A percentile compares a stretch with the other conserved stretches of the same genome.
Evolutionary conservation across 2,113 vertebrate genomes (phyloP).

Genomic region (Ibidorhyncha struthersii): DNA sequence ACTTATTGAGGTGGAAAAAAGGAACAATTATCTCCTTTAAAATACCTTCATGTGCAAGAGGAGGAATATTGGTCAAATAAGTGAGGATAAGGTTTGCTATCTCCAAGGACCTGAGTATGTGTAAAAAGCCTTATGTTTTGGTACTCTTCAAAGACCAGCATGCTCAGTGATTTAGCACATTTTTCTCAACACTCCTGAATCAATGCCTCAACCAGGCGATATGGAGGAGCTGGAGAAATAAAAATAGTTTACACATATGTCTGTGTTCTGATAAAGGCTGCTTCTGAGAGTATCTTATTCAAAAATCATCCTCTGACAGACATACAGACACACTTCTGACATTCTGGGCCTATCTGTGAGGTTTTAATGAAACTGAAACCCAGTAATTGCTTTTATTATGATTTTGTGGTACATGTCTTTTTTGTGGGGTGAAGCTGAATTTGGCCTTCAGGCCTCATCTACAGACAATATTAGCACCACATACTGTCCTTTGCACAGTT

Average conservation of each 20-base stretch:
- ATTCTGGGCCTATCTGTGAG: not conserved
- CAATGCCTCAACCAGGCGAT: not conserved
- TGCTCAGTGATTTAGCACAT: not conserved
- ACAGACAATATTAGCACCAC: not conserved
- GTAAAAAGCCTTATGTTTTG: not conserved
- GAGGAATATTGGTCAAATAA: not conserved
- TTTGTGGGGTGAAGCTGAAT: not conserved
- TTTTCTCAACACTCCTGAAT: not conserved
- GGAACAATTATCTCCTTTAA: not conserved
- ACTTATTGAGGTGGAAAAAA: not conserved
- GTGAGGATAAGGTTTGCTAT: not conserved
- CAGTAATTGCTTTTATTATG: not conserved
- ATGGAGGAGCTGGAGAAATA: not conserved
- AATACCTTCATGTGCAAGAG: not conserved
- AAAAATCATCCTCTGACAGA: not conserved
- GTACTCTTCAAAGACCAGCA: not conserved
- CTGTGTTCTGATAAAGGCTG: not conserved
- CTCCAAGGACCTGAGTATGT: not conserved
- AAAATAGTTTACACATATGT: not conserved
- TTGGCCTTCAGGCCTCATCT: not conserved
- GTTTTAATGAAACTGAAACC: not conserved
- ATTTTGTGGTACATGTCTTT: not conserved
- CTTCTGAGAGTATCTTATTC: not conserved
- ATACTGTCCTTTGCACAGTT: not conserved
- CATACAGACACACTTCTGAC: not conserved